Base-by-base conservation (phyloP, 1,140 invertebrate genomes). In the Drosophila rufa region DNA sequence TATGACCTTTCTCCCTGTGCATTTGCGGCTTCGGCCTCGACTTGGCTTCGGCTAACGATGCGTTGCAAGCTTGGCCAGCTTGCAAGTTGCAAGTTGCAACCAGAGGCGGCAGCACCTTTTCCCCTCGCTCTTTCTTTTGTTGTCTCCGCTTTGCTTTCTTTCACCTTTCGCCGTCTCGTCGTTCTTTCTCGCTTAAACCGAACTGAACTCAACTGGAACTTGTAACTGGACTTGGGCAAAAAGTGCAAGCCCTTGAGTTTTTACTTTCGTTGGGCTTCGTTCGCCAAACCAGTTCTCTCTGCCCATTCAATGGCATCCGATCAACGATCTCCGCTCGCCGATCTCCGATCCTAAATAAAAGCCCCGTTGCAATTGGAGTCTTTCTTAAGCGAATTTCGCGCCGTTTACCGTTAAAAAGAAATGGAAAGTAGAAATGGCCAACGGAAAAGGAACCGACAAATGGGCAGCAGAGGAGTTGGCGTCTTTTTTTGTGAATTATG, bases 161-260 rank as follows among this genome's bases (percentile, higher is more conserved):
- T 74, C 67, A 68, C 67, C 45, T 58, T 71, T 48, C 47, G 43
- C 59, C 50, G 38, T 46, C 61, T 46, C 61, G 19, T 17, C 62
- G 60, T 57, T 61, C 68, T 69, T 86, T 74, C 82, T 30, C 40
- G 25, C 46, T 43, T 14, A n/a, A 74, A 33, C 40, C 45, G 25
- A 67, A 25, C 38, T 36, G 51, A 57, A 58, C 62, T 51, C 64
- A 53, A 79, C 51, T 74, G 77, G 71, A 68, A 55, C 53, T 55
- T 55, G 53, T 6, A 22, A 55, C 53, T 55, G 50, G 58, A 58
- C 67, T 60, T 82, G 80, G 79, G 71, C 87, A 75, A 79, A 92
- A 92, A 92, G 90, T 92, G 90, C 91, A 92, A 92, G 90, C 90
- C 90, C 90, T 92, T 92, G 85, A 92, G 90, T 92, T 92, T 92